These are phyloP conservation scores for Eulemur coronatus DNA, from an alignment of 2,797 vertebrate genomes.

Conservation along the genomic window DNA sequence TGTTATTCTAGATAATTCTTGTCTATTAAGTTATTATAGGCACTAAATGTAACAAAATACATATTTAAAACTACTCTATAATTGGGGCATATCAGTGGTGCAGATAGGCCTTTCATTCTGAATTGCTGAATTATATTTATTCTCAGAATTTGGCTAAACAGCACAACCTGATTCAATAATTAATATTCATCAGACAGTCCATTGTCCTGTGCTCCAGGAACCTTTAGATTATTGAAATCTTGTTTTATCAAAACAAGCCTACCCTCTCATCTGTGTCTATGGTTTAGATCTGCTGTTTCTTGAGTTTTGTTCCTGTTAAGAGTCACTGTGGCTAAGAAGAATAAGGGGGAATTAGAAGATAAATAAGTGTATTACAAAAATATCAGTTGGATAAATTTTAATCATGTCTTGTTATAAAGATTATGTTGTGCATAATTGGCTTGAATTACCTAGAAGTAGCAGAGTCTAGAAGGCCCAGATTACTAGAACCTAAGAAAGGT, in stretches of 20 bases:
- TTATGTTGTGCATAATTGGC: neutral
- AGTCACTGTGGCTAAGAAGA: neutral
- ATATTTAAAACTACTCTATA: constrained; percentile 22
- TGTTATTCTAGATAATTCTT: neutral
- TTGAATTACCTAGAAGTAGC: neutral
- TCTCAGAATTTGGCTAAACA: neutral
- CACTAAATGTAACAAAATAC: neutral
- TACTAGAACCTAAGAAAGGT: neutral
- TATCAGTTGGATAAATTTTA: neutral
- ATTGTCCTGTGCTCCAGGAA: neutral
- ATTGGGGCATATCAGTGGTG: neutral
- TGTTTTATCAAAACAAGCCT: neutral
- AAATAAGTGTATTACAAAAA: neutral
- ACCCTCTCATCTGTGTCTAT: neutral
- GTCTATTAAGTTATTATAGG: neutral
- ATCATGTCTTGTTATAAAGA: neutral
- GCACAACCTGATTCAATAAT: neutral
- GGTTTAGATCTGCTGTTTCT: neutral
- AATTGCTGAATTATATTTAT: constrained; percentile 1
- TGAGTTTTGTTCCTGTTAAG: neutral
- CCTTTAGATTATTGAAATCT: neutral
- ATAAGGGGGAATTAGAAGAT: neutral
- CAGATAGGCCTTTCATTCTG: neutral
- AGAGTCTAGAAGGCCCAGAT: neutral
- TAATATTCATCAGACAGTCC: neutral